Evolutionary conservation across 2,888 invertebrate species (phyloP).

Genomic region (Pasiphila rectangulata): DNA sequence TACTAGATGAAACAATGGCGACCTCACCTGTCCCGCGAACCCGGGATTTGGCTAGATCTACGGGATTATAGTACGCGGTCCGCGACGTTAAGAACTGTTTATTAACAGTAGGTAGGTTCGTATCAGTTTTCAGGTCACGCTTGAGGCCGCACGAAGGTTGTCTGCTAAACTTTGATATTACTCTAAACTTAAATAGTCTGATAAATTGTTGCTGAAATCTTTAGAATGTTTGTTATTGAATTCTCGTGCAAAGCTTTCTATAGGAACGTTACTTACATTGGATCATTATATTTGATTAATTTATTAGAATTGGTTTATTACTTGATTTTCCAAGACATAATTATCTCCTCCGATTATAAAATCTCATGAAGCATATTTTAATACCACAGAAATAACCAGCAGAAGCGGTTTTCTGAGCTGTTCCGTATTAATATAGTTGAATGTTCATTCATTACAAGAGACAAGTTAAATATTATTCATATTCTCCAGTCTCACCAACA

Average conservation of each 20-base stretch:
- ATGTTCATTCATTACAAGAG: too few relatives aligned
- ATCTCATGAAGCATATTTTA: too few relatives aligned
- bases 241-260: background rate
- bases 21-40: conserved; percentile 43
- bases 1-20: conserved; percentile 35
- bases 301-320: too few relatives aligned
- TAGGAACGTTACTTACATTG: background rate
- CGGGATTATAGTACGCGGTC: conserved; percentile 48
- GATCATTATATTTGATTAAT: too few relatives aligned
- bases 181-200: conserved; percentile 12
- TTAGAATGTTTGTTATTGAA: conserved; percentile 6
- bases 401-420: too few relatives aligned
- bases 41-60: conserved; percentile 51
- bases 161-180: conserved; percentile 20
- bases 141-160: conserved; percentile 33
- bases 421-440: too few relatives aligned
- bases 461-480: too few relatives aligned
- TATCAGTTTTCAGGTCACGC: conserved; percentile 50
- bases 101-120: conserved; percentile 47
- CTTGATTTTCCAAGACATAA: too few relatives aligned
- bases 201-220: conserved; percentile 14
- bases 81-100: conserved; percentile 46
- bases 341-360: too few relatives aligned
- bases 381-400: too few relatives aligned
- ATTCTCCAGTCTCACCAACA: too few relatives aligned